These are phyloP conservation scores for Desmodus rotundus DNA, from an alignment of 2,113 vertebrate species.

Conservation along the genomic window DNA sequence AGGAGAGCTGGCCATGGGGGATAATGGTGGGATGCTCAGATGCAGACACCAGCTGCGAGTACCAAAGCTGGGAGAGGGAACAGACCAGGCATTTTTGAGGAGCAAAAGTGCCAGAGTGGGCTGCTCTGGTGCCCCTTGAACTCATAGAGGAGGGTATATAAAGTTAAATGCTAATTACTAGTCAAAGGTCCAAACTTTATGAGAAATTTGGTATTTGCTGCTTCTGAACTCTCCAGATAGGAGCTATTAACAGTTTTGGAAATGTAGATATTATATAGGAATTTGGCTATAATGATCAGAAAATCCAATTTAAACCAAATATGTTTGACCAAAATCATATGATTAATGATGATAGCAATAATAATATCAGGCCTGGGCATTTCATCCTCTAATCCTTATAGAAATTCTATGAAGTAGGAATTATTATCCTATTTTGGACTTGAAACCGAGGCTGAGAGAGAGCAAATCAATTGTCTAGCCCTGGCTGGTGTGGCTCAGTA, in stretches of 20 bases:
- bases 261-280: not conserved
- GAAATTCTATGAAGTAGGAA: not conserved
- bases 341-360: not conserved
- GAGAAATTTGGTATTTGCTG: not conserved
- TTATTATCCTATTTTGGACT: not conserved
- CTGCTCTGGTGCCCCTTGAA: not conserved
- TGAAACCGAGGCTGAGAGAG: not conserved
- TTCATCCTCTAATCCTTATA: not conserved
- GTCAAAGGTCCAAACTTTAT: not conserved
- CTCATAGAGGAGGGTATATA: not conserved
- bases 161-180: not conserved
- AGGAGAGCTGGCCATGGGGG: not conserved
- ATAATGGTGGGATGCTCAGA: not conserved
- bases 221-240: not conserved
- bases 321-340: not conserved
- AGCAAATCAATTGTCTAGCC: not conserved
- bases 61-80: not conserved
- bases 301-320: not conserved
- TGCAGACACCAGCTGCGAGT: not conserved
- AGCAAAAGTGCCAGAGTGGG: not conserved
- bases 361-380: not conserved
- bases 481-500: no score
- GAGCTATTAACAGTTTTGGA: not conserved
- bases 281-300: not conserved
- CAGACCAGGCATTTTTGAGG: not conserved